Evolutionary conservation across 2,797 vertebrate genomes (phyloP), one percentile per base, ranked within the genome.

Genomic region (Myripristis jacobus): DNA sequence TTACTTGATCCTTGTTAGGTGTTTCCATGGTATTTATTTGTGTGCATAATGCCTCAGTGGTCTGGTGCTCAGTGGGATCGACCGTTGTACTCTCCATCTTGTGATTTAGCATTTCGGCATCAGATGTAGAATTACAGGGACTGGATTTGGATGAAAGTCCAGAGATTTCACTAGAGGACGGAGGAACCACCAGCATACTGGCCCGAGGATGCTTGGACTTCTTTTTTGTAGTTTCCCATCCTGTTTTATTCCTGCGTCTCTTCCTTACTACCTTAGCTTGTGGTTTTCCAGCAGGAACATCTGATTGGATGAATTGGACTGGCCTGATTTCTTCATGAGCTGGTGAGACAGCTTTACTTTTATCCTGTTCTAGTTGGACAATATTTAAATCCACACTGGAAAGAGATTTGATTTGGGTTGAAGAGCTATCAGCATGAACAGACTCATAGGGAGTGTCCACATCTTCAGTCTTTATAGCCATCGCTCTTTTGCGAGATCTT

Each of bases 171-270:
- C 31, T 15, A 16, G 64, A 29, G 21, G 25, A 46, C 7, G 24
- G 64, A 56, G 36, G 9, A 36, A 47, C 3, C 18, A 11, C 48
- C 2, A 38, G 15, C 34, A 36, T 13, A 52, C 47, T 18, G 61
- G 34, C 10, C 34, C 34, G 34, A 36, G 34, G 34, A 7, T 9
- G 56, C 61, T 74, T 74, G 16, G 44, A 44, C 21, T 58, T 80
- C 13, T 22, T 60, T 19, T 31, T 47, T 15, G 22, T 62, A 4
- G 3, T 29, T 29, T 24, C 13, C 62, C 67, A 62, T 46, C 36
- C 52, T 1, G 41, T 67, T 59, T 36, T 55, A 38, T 54, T 68
- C 48, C 31, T 47, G 44, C 54, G 18, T 51, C 13, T 67, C 58
- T 63, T 80, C 43, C 12, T 48, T 15, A 0, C 27, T 5, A 18